phyloP scores from a whole-genome alignment of 2,113 vertebrate species.

The Murina feae region DNA sequence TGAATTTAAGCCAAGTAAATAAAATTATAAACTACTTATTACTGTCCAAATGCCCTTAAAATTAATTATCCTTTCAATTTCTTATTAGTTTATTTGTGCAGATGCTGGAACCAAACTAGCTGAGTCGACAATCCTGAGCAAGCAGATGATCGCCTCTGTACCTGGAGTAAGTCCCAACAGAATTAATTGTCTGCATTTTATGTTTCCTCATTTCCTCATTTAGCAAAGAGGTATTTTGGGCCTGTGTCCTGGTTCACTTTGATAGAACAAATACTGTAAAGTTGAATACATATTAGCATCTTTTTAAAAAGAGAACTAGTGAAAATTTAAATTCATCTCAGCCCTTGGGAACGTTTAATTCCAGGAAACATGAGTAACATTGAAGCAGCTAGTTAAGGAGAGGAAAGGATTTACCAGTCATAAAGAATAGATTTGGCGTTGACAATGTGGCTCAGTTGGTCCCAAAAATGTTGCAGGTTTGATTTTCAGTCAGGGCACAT shows the following conservation, averaged over 20 bases:
- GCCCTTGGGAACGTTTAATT: background rate
- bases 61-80: conserved; percentile 72
- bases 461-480: background rate
- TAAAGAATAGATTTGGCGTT: background rate
- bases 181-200: background rate
- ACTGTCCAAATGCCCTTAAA: conserved; percentile 61
- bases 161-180: conserved; percentile 89
- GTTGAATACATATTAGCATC: background rate
- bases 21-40: conserved; percentile 64
- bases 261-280: background rate
- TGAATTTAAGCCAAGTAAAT: conserved; percentile 60
- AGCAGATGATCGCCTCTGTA: conserved; percentile 95
- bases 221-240: background rate
- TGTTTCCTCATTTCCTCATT: background rate
- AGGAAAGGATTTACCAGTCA: background rate
- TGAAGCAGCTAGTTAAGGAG: background rate
- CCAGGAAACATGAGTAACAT: background rate
- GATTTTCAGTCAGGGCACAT: background rate
- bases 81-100: conserved; percentile 94
- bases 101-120: conserved; percentile 96
- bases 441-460: background rate
- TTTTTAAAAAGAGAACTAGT: background rate
- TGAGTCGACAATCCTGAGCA: conserved; percentile 97
- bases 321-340: background rate
- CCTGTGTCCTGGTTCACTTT: background rate